Evolutionary conservation across 2,113 vertebrate genomes (phyloP), one percentile per base, ranked within the genome.

Genomic region (Gulo gulo): DNA sequence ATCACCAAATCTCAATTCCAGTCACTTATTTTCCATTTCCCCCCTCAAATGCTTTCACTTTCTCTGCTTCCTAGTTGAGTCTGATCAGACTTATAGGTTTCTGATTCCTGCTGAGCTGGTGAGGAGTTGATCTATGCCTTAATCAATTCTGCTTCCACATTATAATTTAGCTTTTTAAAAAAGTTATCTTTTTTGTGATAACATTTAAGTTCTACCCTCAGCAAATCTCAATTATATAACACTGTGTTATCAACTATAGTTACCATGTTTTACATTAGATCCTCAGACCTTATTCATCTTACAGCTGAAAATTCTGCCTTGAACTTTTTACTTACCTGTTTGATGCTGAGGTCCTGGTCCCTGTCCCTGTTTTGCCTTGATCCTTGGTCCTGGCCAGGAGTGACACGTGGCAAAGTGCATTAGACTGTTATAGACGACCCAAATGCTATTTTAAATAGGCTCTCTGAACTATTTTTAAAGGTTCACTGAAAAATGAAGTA

Each of bases 401-500:
- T 71, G 61, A 79, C 15, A 83, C 6, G 36, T 14, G n/a, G 63
- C 39, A 74, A 85, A 93, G 29, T 50, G 2, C 50, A 52, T 92
- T 34, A 45, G 74, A 65, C 42, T 55, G 55, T 63, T 42, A 57
- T 55, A 88, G 26, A 88, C 12, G 14, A 73, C 61, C 14, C 47
- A 88, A 50, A 94, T 65, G 45, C 79, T 83, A 76, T 82, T 76
- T 91, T 36, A 39, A 91, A 78, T 50, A 76, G 18, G 65, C 29
- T 57, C 47, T 65, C 65, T 96, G 80, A 36, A 55, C 74, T 89
- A 71, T 92, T 97, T 97, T 85, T 82, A 79, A 94, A 61, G n/a
- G 3, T 69, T 96, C 69, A 45, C 34, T 96, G 57, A 69, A 87
- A 93, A 96, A 95, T 85, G 78, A 45, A 96, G 47, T 81, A 80